Evolutionary conservation across 2,113 vertebrate genomes (phyloP).

Genomic region (Sinocyclocheilus rhinocerous): DNA sequence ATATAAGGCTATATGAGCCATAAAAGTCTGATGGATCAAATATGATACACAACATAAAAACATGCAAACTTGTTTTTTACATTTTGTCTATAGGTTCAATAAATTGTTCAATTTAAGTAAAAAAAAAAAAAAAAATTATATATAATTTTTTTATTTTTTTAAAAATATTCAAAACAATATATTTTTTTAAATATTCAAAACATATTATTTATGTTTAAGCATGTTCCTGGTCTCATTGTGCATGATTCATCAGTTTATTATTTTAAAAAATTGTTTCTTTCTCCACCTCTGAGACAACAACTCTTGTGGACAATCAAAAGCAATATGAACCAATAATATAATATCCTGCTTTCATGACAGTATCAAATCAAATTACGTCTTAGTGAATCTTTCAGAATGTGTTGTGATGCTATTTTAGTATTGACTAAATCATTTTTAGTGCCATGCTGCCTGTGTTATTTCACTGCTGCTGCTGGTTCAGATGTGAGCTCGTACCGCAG

Average conservation of each 20-base stretch:
- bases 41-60: too few species aligned
- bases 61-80: too few species aligned
- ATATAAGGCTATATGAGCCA: too few species aligned
- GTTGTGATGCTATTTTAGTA: not conserved
- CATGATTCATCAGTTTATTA: not conserved
- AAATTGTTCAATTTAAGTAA: too few species aligned
- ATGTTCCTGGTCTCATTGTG: not conserved
- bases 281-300: not conserved
- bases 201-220: not conserved
- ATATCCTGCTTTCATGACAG: not conserved
- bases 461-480: too few species aligned
- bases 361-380: not conserved
- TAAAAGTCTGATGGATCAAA: too few species aligned
- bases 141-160: too few species aligned
- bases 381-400: not conserved
- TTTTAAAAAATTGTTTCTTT: not conserved
- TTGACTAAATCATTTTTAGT: not conserved
- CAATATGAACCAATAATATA: not conserved
- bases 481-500: constrained; percentile 75
- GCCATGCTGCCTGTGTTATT: not conserved
- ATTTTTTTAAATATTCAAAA: too few species aligned
- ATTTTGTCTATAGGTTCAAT: too few species aligned
- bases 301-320: not conserved
- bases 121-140: too few species aligned
- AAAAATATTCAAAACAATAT: too few species aligned